These are phyloP conservation scores for Rousettus leschenaultii DNA, from an alignment of 2,113 vertebrate genomes.

Conservation along the genomic window DNA sequence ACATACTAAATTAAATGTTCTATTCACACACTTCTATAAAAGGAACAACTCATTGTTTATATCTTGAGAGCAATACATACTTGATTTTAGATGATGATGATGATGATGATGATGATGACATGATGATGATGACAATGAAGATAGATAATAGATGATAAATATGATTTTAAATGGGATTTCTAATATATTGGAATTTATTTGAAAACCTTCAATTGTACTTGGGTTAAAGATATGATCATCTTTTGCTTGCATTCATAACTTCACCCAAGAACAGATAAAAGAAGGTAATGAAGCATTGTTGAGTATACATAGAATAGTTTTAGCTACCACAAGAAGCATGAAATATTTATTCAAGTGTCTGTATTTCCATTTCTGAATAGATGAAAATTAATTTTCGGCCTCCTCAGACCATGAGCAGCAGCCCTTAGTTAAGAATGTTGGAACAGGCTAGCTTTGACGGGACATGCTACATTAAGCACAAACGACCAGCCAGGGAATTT, in stretches of 20 bases:
- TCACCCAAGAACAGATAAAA: conserved; percentile 27
- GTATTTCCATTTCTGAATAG: neutral
- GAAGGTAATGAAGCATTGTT: conserved; percentile 1
- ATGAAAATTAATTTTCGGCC: conserved; percentile 3
- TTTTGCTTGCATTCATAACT: neutral
- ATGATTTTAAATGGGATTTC: neutral
- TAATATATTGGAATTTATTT: neutral
- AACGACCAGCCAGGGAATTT: conserved; percentile 5
- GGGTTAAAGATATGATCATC: neutral
- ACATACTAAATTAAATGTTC: neutral
- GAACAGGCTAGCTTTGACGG: neutral
- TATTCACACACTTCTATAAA: neutral
- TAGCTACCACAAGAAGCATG: conserved; percentile 19
- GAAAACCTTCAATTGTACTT: neutral
- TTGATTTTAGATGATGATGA: no score
- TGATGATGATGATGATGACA: no score
- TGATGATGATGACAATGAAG: no score
- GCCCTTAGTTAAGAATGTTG: neutral
- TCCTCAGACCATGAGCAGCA: neutral
- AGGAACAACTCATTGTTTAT: neutral
- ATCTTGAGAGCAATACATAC: neutral
- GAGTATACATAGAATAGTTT: neutral
- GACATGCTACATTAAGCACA: neutral
- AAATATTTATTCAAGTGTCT: conserved; percentile 58
- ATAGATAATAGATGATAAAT: neutral